phyloP scores from a whole-genome alignment of 2,797 vertebrate genomes.

The Mormyrops attenuatus region DNA sequence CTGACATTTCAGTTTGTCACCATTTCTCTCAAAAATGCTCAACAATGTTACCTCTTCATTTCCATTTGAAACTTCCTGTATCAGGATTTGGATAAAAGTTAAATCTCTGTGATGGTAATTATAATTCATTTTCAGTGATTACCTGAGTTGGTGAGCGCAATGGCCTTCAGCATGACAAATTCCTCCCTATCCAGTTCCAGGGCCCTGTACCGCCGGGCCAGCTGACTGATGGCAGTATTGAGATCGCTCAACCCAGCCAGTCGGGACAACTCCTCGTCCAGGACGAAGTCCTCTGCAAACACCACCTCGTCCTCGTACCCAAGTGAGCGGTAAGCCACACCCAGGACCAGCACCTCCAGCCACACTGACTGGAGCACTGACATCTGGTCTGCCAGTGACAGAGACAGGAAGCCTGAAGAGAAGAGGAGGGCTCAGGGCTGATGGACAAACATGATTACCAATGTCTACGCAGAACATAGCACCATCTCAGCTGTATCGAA shows the following conservation, averaged over 20 bases:
- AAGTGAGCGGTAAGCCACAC: conserved; percentile 83
- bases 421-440: not conserved
- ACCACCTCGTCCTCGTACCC: conserved; percentile 84
- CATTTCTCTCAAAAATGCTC: not conserved
- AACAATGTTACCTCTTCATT: not conserved
- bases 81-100: not conserved
- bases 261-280: conserved; percentile 83
- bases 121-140: conserved; percentile 7
- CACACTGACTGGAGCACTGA: conserved; percentile 86
- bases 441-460: not conserved
- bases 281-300: conserved; percentile 83
- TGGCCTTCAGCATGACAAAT: conserved; percentile 84
- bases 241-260: conserved; percentile 80
- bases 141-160: conserved; percentile 91
- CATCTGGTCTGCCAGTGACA: conserved; percentile 90
- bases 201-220: conserved; percentile 66
- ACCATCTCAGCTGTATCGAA: not conserved
- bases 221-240: conserved; percentile 74
- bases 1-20: not conserved
- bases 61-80: not conserved
- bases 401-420: conserved; percentile 73
- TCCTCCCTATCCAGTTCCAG: conserved; percentile 82
- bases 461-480: not conserved
- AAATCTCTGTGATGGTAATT: not conserved
- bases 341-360: conserved; percentile 85